Conservation (phyloP, 2,888 invertebrate species). For the Hoplodrina ambigua region DNA sequence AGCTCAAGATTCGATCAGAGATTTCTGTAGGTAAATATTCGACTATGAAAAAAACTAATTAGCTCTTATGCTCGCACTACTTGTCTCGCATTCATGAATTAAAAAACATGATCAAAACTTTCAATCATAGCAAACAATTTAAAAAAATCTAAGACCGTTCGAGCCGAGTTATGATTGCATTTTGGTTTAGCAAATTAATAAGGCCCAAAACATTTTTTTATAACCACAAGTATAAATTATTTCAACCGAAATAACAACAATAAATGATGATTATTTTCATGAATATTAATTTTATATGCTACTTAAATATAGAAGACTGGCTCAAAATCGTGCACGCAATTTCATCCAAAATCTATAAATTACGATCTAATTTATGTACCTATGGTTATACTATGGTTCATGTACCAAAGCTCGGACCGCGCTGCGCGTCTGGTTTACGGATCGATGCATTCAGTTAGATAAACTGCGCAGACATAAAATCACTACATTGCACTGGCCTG, state of each 20-base stretch:
- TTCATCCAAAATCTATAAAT: not conserved
- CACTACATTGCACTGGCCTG: slow-evolving; percentile 46
- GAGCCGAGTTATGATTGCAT: slow-evolving; percentile 1
- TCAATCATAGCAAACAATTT: slow-evolving; percentile 26
- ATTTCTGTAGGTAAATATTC: slow-evolving; percentile 18
- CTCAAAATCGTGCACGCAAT: not conserved
- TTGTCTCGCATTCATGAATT: slow-evolving; percentile 4
- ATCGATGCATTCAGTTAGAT: slow-evolving; percentile 56
- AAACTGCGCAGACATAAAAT: slow-evolving; percentile 57
- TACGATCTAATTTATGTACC: slow-evolving; percentile 4
- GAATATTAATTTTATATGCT: slow-evolving; percentile 1
- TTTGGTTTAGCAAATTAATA: slow-evolving; percentile 2
- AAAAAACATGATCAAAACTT: slow-evolving; percentile 29
- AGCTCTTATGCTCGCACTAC: slow-evolving; percentile 19
- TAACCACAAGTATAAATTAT: not conserved
- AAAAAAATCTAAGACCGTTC: slow-evolving; percentile 28
- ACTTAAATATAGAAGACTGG: not conserved
- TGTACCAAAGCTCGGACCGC: slow-evolving; percentile 9
- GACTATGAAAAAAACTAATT: slow-evolving; percentile 28
- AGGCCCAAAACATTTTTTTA: not conserved
- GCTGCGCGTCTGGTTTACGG: slow-evolving; percentile 35
- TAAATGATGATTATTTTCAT: not conserved
- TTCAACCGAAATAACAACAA: not conserved
- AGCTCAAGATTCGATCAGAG: not conserved
- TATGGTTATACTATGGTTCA: slow-evolving; percentile 10